Percentiles rank a stretch among this genome's conserved stretches.
These are phyloP conservation scores for Mechanitis mazaeus DNA, from an alignment of 2,888 invertebrate genomes.

Conservation along the genomic window DNA sequence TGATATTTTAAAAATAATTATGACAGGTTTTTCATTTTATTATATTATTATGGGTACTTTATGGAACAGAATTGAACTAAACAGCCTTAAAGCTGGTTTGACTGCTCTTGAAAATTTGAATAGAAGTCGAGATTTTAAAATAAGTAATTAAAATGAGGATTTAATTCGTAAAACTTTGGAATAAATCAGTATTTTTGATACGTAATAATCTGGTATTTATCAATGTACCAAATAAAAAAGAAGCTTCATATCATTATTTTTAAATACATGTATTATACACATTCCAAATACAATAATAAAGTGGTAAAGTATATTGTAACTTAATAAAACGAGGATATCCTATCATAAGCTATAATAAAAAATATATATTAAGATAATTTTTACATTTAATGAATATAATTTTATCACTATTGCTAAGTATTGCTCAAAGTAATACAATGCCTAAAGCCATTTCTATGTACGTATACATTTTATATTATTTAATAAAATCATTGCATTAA, in stretches of 20 bases:
- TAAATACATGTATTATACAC: not conserved
- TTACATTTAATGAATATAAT: not conserved
- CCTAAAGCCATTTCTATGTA: conserved; percentile 13
- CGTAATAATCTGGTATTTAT: not conserved
- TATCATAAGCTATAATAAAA: too few species aligned
- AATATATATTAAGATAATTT: not conserved
- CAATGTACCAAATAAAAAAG: too few species aligned
- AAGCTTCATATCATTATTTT: too few species aligned
- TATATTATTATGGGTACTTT: conserved; percentile 85
- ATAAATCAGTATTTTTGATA: not conserved
- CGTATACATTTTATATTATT: conserved; percentile 9
- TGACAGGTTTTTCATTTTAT: conserved; percentile 81
- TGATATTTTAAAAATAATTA: conserved; percentile 77
- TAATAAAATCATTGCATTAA: not conserved
- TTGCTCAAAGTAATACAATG: conserved; percentile 14
- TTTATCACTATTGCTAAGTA: not conserved
- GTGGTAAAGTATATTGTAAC: too few species aligned
- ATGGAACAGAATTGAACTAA: conserved; percentile 88
- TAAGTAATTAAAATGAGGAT: conserved; percentile 9
- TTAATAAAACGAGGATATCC: too few species aligned
- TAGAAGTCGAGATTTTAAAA: conserved; percentile 37
- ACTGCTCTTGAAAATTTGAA: conserved; percentile 80
- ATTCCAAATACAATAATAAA: conserved; percentile 8
- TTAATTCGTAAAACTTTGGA: too few species aligned
- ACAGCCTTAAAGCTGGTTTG: conserved; percentile 85